A percentile compares a stretch with the other conserved stretches of the same genome.
phyloP scores from a whole-genome alignment of 2,797 vertebrate genomes.

The Podarcis siculus region DNA sequence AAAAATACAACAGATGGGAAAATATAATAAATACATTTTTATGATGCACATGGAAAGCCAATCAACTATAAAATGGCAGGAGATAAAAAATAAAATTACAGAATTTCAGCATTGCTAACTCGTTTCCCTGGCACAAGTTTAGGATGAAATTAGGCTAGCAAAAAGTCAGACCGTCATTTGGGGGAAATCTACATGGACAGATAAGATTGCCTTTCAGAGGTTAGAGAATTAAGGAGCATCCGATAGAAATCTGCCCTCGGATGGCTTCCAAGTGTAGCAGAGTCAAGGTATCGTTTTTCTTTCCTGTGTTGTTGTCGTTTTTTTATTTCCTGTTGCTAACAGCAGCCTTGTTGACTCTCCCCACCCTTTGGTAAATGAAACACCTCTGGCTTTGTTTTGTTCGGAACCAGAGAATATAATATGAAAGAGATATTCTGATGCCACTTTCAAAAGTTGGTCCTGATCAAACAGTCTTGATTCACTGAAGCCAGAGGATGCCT shows the following conservation, averaged over 20 bases:
- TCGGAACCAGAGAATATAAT: slow-evolving; percentile 62
- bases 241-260: background rate
- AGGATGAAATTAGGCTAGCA: background rate
- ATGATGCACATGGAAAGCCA: slow-evolving; percentile 53
- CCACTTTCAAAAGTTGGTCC: background rate
- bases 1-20: slow-evolving; percentile 64
- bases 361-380: slow-evolving; percentile 69
- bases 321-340: slow-evolving; percentile 65
- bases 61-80: slow-evolving; percentile 56
- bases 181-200: background rate
- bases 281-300: slow-evolving; percentile 54
- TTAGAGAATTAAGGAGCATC: slow-evolving; percentile 30
- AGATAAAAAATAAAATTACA: slow-evolving; percentile 54
- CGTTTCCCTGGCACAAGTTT: slow-evolving; percentile 42
- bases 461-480: background rate
- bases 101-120: slow-evolving; percentile 27
- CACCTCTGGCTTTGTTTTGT: slow-evolving; percentile 70
- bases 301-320: slow-evolving; percentile 56
- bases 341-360: slow-evolving; percentile 54
- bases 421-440: slow-evolving; percentile 55
- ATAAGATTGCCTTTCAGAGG: rapidly evolving
- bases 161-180: background rate
- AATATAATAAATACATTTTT: slow-evolving; percentile 62
- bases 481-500: rapidly evolving
- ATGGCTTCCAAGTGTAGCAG: slow-evolving; percentile 48